Percentiles rank a stretch among this genome's conserved stretches.
Conservation (phyloP, 2,113 vertebrate genomes). For the Ibidorhyncha struthersii region DNA sequence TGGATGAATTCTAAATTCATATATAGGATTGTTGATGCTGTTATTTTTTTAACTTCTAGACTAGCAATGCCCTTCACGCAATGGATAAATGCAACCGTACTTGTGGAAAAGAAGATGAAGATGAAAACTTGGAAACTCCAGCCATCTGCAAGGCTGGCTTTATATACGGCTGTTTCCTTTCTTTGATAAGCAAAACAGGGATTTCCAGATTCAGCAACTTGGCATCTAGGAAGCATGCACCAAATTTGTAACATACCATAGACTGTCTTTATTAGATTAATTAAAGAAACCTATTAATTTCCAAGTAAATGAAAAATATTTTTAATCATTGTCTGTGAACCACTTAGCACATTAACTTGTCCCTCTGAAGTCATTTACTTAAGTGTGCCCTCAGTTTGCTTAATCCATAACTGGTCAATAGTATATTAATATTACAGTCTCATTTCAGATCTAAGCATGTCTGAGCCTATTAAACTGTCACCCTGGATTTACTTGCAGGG, state of each 20-base stretch:
- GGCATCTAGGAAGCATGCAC: not conserved
- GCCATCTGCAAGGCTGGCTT: not conserved
- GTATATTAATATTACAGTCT: constrained; percentile 82
- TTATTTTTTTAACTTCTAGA: not conserved
- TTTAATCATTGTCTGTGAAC: constrained; percentile 61
- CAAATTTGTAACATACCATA: not conserved
- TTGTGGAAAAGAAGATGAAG: not conserved
- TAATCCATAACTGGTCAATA: constrained; percentile 80
- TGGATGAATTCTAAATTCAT: not conserved
- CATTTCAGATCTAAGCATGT: constrained; percentile 76
- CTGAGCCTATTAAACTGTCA: constrained; percentile 85
- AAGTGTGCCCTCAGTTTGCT: constrained; percentile 62
- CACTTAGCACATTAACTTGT: constrained; percentile 70
- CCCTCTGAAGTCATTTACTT: constrained; percentile 69
- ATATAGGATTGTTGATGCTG: not conserved
- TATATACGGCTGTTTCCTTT: not conserved
- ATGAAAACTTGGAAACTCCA: not conserved
- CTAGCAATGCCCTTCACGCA: not conserved
- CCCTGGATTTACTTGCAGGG: constrained; percentile 78
- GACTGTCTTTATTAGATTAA: constrained; percentile 68
- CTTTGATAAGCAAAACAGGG: not conserved
- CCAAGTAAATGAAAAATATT: constrained; percentile 70
- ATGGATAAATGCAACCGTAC: not conserved
- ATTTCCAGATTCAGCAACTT: constrained; percentile 18
- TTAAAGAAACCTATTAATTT: constrained; percentile 72